Base-by-base conservation (phyloP, 2,113 vertebrate species). In the Columba livia region DNA sequence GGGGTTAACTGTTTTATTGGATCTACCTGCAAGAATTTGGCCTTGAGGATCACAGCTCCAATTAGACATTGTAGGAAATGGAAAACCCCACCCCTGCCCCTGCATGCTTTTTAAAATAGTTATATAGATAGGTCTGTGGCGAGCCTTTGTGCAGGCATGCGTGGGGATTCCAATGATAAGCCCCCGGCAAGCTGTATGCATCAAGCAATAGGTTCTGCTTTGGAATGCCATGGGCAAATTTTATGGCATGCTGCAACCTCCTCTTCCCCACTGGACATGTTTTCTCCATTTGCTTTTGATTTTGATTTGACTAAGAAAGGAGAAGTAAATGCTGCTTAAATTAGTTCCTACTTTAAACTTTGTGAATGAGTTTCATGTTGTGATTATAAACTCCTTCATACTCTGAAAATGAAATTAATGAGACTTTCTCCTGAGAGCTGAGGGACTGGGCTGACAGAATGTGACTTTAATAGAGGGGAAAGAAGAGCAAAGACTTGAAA, bases 341-440 rank as follows among this genome's bases (percentile, higher is more conserved):
- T 93, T 78, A 84, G 54, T 40, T 93, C 32, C 66, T 69, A 88
- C 87, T 90, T n/a, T 2, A 73, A 94, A 85, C 58, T 83, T 92
- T 1, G 1, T 75, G 91, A 88, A 94, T 78, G 73, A 93, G 36
- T 75, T 90, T 91, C 11, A 2, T 0, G 1, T 96, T 92, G 75
- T 88, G 77, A 95, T 94, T 91, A 90, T 88, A 82, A 83, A 23
- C 34, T 93, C 64, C 44, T 95, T 95, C 90, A 53, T 92, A 86
- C 81, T 96, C 92, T 73, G 75, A 88, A 94, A 88, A 91, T 47
- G 32, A 94, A 96, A 84, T 95, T 93, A 95, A 95, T 93, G 79
- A 81, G 79, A 81, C 79, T 94, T 94, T 88, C 70, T n/a, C 82
- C 53, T 0, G 1, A 82, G 61, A 86, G 61, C 48, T 79, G 93